Evolutionary conservation across 2,797 vertebrate species (phyloP).

Genomic region (Muraenolepis orangiensis): DNA sequence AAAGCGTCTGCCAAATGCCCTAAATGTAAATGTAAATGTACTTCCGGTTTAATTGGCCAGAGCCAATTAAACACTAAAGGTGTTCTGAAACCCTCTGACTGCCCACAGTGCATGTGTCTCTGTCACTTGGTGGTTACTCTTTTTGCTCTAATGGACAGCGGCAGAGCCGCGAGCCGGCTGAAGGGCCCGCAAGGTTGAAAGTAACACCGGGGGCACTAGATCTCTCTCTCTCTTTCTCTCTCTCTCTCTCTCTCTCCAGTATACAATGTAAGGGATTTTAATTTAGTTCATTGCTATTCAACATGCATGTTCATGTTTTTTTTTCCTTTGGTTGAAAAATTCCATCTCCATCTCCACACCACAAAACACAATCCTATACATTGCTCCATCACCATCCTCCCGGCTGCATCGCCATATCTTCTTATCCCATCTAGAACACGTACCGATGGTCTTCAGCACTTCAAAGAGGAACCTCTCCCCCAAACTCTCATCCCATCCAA

Average conservation of each 20-base stretch:
- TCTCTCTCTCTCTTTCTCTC: too few species aligned
- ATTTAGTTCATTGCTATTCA: neutral
- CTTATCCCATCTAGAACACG: too few species aligned
- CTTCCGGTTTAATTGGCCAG: too few species aligned
- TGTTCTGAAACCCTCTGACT: conserved; percentile 35
- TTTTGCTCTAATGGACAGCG: conserved; percentile 46
- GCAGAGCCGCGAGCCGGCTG: conserved; percentile 36
- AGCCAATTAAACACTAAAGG: too few species aligned
- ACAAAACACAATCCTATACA: conserved; percentile 41
- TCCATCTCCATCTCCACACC: too few species aligned
- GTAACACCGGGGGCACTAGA: conserved; percentile 33
- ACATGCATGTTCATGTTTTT: neutral
- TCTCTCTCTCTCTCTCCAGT: too few species aligned
- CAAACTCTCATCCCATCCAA: neutral
- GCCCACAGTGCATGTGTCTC: conserved; percentile 41
- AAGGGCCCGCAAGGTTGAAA: conserved; percentile 55
- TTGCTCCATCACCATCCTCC: conserved; percentile 23
- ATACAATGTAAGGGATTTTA: neutral
- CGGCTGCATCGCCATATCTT: neutral
- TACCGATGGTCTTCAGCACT: too few species aligned
- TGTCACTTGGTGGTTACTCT: conserved; percentile 37
- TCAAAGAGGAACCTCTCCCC: neutral
- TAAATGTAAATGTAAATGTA: too few species aligned
- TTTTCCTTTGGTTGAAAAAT: neutral
- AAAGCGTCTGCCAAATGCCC: too few species aligned